Evolutionary conservation across 2,113 vertebrate species (phyloP), one percentile per base, ranked within the genome.

Genomic region (Mesocricetus auratus): DNA sequence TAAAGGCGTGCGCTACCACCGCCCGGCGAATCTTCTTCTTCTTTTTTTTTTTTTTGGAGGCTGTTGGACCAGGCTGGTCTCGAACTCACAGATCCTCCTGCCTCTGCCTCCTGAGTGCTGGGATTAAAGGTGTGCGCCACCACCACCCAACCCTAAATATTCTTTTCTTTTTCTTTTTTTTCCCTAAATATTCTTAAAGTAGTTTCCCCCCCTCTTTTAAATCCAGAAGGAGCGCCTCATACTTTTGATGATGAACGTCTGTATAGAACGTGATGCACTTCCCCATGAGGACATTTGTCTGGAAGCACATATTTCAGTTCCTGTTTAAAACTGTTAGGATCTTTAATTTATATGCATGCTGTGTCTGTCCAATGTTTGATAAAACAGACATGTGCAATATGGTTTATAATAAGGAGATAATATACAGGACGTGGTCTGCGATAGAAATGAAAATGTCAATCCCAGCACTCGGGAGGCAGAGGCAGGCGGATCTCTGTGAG

Each of bases 221-320:
- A 45, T 45, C 73, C 11, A 75, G 39, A 39, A 39, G 39, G 79
- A 39, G 12, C 26, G 56, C n/a, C 21, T 93, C 73, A 12, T 66
- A 74, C 21, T 87, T 95, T 82, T 90, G 68, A 94, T 60, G 81
- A 45, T 91, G 50, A 87, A 33, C 11, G 9, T 78, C n/a, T 91
- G 2, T 7, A 7, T 58, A 42, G 58, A 94, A 71, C 13, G 33
- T 69, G 42, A 16, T 71, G 33, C 22, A 75, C 8, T 74, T 13
- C 50, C 81, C 4, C 33, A 56, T 53, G 69, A 29, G 68, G 66
- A 16, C 36, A 36, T 22, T 71, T 86, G 83, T 31, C 19, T 89
- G 31, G 74, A 66, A 89, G 78, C 64, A 66, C 47, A 85, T 31
- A 69, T 74, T 42, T 75, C 7, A 60, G 1, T 89, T 86, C 10